These are phyloP conservation scores for Imbricaverruca yamaguchii DNA, from an alignment of 2,888 invertebrate species.

Conservation along the genomic window DNA sequence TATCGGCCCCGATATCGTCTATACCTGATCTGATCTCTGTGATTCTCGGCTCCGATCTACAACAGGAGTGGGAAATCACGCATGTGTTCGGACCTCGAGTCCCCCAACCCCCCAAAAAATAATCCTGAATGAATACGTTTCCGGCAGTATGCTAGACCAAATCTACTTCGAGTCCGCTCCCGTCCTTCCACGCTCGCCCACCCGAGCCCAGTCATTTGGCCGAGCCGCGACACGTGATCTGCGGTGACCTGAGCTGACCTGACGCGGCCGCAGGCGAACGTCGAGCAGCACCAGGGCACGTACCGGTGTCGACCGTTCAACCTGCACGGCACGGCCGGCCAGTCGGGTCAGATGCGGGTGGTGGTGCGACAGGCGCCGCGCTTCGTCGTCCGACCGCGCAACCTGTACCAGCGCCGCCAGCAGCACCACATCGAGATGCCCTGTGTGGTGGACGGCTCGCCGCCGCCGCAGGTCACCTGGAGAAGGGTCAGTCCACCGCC, in stretches of 20 bases:
- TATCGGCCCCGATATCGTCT: no score
- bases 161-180: no score
- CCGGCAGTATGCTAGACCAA: no score
- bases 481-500: conserved; percentile 52
- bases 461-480: conserved; percentile 85
- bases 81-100: no score
- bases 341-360: conserved; percentile 73
- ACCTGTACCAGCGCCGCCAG: conserved; percentile 81
- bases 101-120: no score
- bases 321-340: conserved; percentile 86
- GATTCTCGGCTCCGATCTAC: no score
- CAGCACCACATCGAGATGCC: conserved; percentile 90
- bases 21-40: no score
- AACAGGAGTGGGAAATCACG: no score
- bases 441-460: conserved; percentile 86
- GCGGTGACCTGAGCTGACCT: background rate
- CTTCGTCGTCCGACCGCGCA: conserved; percentile 81
- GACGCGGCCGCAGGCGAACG: background rate
- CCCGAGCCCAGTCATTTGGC: no score
- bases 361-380: conserved; percentile 86
- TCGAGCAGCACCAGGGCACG: conserved; percentile 66
- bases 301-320: conserved; percentile 95
- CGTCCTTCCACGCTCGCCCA: no score
- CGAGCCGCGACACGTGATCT: background rate
- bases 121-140: no score